Base-by-base conservation (phyloP, 2,797 vertebrate genomes). In the Arrhamphus sclerolepis region DNA sequence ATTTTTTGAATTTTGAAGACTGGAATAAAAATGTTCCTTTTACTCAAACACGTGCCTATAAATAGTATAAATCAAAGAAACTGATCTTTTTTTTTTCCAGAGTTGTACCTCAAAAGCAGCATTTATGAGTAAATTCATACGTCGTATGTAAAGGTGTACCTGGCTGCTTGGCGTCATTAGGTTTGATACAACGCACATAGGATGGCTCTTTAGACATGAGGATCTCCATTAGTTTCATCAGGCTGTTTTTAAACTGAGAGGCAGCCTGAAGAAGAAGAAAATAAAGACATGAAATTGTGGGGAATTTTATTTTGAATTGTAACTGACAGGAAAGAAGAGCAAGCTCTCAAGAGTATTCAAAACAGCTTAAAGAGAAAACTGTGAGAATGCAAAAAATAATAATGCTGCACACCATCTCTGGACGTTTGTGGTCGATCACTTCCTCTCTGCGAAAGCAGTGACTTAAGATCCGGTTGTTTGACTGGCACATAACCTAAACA, bases 121-220 rank as follows among this genome's bases (percentile, higher is more conserved):
- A 3, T 26, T 26, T 6, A 0, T 17, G 48, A 28, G 29, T 5
- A 29, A 17, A 34, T 34, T 13, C 31, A 34, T 11, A 34, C 10
- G 13, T 34, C 14, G 34, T 2, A 60, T 53, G 42, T 54, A 1
- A 34, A 38, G n/a, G 6, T 42, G 5, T 92, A 98, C 97, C 94
- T 41, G 97, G 91, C 85, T 97, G 97, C 78, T 99, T 99, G 55
- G 93, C 92, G 11, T 99, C 96, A 4, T 99, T 99, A 0, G 98
- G 97, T 83, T 99, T 98, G 72, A 99, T 96, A 80, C 97, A 99
- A 63, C 97, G 97, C 28, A 99, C 87, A 18, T 99, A 99, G 11
- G 97, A 97, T 0, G 97, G 97, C 41, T 99, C 95, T 89, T 99
- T 99, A 31, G 95, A 98, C 94, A 95, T 95, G 53, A 99, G 93